phyloP scores from a whole-genome alignment of 2,113 vertebrate species.

The Pheucticus melanocephalus region DNA sequence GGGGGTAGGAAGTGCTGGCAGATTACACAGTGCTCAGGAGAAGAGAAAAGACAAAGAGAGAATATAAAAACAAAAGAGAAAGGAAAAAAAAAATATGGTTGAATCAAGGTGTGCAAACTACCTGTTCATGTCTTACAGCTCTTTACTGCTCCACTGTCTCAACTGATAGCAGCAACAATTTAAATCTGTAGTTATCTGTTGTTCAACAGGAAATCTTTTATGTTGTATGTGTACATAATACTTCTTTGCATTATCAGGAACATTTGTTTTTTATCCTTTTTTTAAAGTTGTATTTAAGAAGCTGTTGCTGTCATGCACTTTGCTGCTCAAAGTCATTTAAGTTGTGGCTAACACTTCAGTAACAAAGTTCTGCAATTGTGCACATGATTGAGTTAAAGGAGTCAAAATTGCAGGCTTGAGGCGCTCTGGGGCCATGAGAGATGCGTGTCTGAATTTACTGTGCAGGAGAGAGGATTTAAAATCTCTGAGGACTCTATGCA shows the following conservation, averaged over 20 bases:
- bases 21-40: neutral
- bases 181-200: neutral
- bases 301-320: neutral
- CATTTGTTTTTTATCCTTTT: neutral
- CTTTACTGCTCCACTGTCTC: accelerated
- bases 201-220: neutral
- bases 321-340: neutral
- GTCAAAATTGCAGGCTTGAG: neutral
- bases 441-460: neutral
- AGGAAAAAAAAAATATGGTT: neutral
- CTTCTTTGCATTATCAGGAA: neutral
- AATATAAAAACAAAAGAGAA: neutral
- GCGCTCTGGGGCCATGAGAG: neutral
- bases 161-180: accelerated
- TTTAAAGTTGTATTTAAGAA: neutral
- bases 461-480: neutral
- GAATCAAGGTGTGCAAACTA: neutral
- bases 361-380: neutral
- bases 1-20: accelerated
- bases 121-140: neutral
- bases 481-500: neutral
- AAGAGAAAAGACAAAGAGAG: neutral
- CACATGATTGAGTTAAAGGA: accelerated
- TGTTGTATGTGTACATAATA: neutral
- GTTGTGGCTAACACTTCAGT: neutral